Percentiles rank a stretch among this genome's conserved stretches.
Evolutionary conservation across 1,140 invertebrate genomes (phyloP).

Genomic region (Hermatobates lingyangjiaoensis): DNA sequence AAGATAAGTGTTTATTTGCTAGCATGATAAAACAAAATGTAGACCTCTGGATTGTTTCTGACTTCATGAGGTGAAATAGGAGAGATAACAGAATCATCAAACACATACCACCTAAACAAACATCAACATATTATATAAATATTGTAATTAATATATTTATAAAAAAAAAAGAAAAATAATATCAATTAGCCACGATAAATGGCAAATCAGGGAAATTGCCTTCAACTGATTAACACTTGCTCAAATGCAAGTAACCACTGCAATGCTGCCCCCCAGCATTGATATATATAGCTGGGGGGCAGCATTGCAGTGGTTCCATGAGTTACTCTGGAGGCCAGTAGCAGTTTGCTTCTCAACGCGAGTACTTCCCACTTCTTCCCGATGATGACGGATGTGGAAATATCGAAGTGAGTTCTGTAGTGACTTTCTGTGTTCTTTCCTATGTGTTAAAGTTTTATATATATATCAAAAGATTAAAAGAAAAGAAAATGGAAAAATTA

Average conservation of each 20-base stretch:
- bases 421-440: too few relatives aligned
- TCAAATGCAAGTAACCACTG: background rate
- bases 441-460: too few relatives aligned
- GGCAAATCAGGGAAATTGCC: background rate
- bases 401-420: too few relatives aligned
- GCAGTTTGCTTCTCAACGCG: too few relatives aligned
- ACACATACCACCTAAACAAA: conserved; percentile 62
- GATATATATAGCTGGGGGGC: background rate
- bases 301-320: too few relatives aligned
- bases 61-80: conserved; percentile 47
- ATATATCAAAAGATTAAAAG: too few relatives aligned
- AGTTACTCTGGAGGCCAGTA: too few relatives aligned
- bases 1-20: too few relatives aligned
- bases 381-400: too few relatives aligned
- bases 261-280: background rate
- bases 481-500: too few relatives aligned
- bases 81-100: conserved; percentile 68
- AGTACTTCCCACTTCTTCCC: too few relatives aligned
- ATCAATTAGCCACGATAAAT: too few relatives aligned
- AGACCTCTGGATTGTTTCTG: conserved; percentile 44
- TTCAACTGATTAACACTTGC: background rate
- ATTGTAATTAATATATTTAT: background rate
- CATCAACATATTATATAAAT: conserved; percentile 1
- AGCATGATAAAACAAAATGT: conserved; percentile 54
- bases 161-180: background rate